Evolutionary conservation across 2,113 vertebrate genomes (phyloP), one percentile per base, ranked within the genome.

Genomic region (Cyanistes caeruleus): DNA sequence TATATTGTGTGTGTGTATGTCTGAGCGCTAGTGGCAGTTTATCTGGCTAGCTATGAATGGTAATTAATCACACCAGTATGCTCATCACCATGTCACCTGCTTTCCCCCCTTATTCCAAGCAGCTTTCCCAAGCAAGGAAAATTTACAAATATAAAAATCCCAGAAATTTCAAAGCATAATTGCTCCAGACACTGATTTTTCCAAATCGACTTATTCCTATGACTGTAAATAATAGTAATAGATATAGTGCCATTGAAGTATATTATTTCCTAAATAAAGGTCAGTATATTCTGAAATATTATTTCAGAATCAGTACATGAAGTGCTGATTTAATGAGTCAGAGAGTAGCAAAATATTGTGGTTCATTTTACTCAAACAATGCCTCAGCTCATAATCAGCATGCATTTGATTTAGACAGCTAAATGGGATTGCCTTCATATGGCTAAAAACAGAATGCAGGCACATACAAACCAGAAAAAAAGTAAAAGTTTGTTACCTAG

Each of bases 1-100:
- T 14, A 39, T 1, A 15, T 3, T 9, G 1, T n/a, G 2, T 25
- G 15, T 15, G 3, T 44, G 30, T 24, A 24, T 67, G 67, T 72
- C 39, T 48, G 31, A 89, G 30, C 55, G 44, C 11, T 15, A 49
- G 4, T 28, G n/a, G 27, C 39, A 49, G 41, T 55, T 83, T 43
- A 31, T 52, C 10, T 76, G 44, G 58, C 33, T 62, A 44, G 62
- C 16, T 17, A 30, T 35, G 46, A 69, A 33, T n/a, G 5, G 23
- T 62, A 69, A 49, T 69, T 65, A 69, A 76, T 58, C 48, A 69
- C 12, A 39, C 1, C 14, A 65, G 22, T 70, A 63, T 51, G 63
- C 59, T 62, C 21, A 46, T 63, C 2, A 1, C 23, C 56, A 30
- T 48, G 39, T 43, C 21, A 39, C 17, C 37, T 52, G 18, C 10